A percentile compares a stretch with the other conserved stretches of the same genome.
These are phyloP conservation scores for Aix galericulata DNA, from an alignment of 2,113 vertebrate species.

Conservation along the genomic window DNA sequence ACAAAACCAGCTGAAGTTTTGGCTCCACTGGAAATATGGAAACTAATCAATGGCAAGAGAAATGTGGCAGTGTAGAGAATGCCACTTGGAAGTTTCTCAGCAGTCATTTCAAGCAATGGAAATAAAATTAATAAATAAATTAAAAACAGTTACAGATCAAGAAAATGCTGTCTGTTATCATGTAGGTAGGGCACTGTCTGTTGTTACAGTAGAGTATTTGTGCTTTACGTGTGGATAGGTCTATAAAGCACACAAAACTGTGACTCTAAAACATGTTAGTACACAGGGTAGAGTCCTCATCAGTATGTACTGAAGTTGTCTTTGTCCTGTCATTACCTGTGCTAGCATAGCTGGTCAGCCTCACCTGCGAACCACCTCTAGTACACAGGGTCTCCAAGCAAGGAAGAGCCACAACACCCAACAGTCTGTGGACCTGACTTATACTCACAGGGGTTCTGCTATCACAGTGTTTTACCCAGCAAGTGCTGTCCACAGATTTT, in stretches of 20 bases:
- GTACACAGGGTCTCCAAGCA: not conserved
- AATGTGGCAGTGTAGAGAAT: not conserved
- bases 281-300: not conserved
- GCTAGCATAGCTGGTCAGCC: not conserved
- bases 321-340: not conserved
- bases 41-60: not conserved
- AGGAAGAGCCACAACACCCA: not conserved
- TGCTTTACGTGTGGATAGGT: not conserved
- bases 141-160: not conserved
- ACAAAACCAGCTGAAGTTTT: not conserved
- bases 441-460: not conserved
- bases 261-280: not conserved
- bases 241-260: not conserved
- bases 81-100: not conserved
- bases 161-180: not conserved
- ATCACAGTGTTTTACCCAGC: rapidly evolving
- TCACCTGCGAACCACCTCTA: not conserved
- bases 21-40: not conserved
- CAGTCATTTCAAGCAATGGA: not conserved
- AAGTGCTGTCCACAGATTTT: not conserved
- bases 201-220: not conserved
- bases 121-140: not conserved
- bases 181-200: not conserved
- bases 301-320: not conserved
- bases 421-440: not conserved